A percentile compares a stretch with the other conserved stretches of the same genome.
These are phyloP conservation scores for Acipenser oxyrinchus DNA, from an alignment of 2,797 vertebrate genomes.

Conservation along the genomic window DNA sequence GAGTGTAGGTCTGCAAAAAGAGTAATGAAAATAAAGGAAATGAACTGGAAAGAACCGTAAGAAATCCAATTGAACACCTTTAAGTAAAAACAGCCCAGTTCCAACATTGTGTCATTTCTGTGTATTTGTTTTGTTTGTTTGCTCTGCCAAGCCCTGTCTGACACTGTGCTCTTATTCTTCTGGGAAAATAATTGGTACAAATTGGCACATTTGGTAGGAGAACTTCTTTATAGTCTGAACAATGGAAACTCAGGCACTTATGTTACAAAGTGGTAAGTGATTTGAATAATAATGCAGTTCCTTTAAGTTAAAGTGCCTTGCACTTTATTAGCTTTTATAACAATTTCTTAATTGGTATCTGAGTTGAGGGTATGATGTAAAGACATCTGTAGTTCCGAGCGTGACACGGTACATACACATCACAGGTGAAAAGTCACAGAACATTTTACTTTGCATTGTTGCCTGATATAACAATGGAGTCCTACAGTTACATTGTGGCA, in stretches of 20 bases:
- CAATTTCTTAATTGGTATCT: neutral
- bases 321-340: neutral
- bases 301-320: neutral
- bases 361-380: no score
- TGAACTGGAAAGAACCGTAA: neutral
- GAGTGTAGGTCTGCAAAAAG: slow-evolving; percentile 5
- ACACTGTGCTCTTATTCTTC: slow-evolving; percentile 13
- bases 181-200: neutral
- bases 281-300: neutral
- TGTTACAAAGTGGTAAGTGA: neutral
- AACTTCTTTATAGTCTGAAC: neutral
- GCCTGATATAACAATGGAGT: neutral
- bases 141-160: slow-evolving; percentile 14
- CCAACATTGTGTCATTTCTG: no score
- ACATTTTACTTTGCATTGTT: no score
- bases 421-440: no score
- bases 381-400: no score
- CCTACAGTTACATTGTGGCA: neutral
- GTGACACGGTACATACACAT: no score
- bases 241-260: neutral
- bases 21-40: slow-evolving; percentile 3
- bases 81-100: no score
- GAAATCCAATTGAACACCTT: no score
- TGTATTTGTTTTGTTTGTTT: no score
- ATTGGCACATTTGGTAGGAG: slow-evolving; percentile 1